Conservation (phyloP, 2,888 invertebrate species). For the Epiblema foenella region DNA sequence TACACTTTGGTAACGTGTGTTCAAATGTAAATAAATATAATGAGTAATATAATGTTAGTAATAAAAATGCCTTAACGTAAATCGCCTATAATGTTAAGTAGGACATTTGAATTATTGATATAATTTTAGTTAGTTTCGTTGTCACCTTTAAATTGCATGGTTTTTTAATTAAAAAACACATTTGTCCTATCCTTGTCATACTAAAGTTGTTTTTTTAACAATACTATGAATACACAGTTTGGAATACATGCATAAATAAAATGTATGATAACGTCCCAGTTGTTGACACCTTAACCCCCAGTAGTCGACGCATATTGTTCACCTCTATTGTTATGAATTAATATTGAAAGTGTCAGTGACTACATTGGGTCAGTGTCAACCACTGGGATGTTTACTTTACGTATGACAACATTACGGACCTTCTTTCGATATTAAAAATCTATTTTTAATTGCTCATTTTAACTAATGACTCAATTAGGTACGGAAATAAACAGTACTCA, state of each 20-base stretch:
- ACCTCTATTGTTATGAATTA: too few relatives aligned
- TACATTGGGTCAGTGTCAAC: too few relatives aligned
- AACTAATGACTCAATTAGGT: neutral
- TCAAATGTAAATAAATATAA: slow-evolving; percentile 63
- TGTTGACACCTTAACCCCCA: too few relatives aligned
- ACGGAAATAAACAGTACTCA: slow-evolving; percentile 4
- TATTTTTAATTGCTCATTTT: neutral
- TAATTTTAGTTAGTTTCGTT: slow-evolving; percentile 22
- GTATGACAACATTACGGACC: too few relatives aligned
- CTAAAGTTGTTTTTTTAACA: neutral
- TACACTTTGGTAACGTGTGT: slow-evolving; percentile 60
- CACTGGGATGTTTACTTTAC: too few relatives aligned
- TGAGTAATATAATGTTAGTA: slow-evolving; percentile 46
- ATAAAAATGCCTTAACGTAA: slow-evolving; percentile 53
- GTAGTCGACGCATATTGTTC: too few relatives aligned
- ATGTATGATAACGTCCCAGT: too few relatives aligned
- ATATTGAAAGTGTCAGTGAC: too few relatives aligned
- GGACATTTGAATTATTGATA: slow-evolving; percentile 36
- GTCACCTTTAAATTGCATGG: slow-evolving; percentile 1
- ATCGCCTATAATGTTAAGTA: slow-evolving; percentile 40
- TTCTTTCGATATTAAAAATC: neutral
- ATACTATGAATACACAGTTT: neutral
- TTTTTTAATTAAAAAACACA: slow-evolving; percentile 15
- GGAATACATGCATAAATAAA: neutral
- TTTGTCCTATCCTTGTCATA: neutral